phyloP scores from a whole-genome alignment of 2,888 invertebrate species.

The Cetonia aurata region DNA sequence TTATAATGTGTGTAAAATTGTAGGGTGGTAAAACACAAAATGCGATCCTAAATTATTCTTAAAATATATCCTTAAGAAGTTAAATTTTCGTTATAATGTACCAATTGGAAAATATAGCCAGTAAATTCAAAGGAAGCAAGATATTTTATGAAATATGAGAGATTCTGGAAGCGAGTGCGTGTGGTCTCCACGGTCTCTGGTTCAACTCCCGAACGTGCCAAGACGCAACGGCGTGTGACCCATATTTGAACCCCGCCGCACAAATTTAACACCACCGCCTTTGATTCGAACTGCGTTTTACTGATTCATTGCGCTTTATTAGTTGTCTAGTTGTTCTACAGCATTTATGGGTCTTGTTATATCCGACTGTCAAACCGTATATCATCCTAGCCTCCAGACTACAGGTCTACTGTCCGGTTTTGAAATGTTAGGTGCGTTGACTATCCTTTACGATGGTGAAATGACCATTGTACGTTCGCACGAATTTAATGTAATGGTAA shows the following conservation, averaged over 20 bases:
- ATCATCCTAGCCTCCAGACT: conserved; percentile 36
- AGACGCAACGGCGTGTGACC: conserved; percentile 63
- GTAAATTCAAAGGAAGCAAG: conserved; percentile 26
- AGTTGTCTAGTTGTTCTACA: conserved; percentile 51
- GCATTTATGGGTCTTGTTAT: conserved; percentile 44
- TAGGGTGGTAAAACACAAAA: too few species aligned
- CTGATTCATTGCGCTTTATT: conserved; percentile 62
- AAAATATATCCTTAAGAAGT: background rate
- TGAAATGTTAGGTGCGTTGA: conserved; percentile 45
- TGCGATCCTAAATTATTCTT: too few species aligned
- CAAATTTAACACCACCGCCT: conserved; percentile 63
- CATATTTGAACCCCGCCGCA: conserved; percentile 61
- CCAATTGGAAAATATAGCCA: conserved; percentile 13
- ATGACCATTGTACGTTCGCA: conserved; percentile 41
- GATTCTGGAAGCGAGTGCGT: conserved; percentile 52
- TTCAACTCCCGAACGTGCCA: conserved; percentile 60
- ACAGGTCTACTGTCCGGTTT: conserved; percentile 40
- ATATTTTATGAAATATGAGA: conserved; percentile 31
- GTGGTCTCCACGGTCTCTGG: conserved; percentile 62
- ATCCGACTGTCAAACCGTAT: conserved; percentile 36
- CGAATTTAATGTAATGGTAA: conserved; percentile 43
- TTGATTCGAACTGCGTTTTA: conserved; percentile 60
- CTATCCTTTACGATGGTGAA: conserved; percentile 42
- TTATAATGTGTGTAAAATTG: too few species aligned
- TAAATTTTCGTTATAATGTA: conserved; percentile 13